phyloP scores from a whole-genome alignment of 2,797 vertebrate species.

The Acanthis flammea region DNA sequence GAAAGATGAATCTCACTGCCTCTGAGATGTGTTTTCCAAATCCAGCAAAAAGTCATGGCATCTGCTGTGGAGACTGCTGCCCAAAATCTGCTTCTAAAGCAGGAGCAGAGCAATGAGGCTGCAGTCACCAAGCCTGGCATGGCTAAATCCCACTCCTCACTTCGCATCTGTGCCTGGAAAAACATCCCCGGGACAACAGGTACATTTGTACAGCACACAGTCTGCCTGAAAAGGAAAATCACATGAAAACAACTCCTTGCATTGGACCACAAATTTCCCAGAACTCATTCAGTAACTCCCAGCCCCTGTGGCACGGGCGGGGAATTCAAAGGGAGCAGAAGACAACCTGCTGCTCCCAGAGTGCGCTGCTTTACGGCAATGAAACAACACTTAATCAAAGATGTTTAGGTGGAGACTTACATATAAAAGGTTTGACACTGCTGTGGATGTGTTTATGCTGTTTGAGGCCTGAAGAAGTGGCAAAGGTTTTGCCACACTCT shows the following conservation, averaged over 20 bases:
- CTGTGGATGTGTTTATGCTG: constrained; percentile 99
- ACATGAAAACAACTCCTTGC: background rate
- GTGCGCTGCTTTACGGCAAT: background rate
- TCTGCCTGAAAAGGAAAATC: constrained; percentile 30
- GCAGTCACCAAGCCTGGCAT: background rate
- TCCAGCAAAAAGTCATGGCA: background rate
- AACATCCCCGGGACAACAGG: background rate
- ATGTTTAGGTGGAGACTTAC: constrained; percentile 88
- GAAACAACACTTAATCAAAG: constrained; percentile 55
- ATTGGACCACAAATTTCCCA: background rate
- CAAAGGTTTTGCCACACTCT: constrained; percentile 99
- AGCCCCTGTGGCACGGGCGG: background rate
- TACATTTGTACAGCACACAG: background rate
- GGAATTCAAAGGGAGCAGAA: background rate
- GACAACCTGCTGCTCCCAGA: background rate
- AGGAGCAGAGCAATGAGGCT: background rate
- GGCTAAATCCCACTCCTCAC: background rate
- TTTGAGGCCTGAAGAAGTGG: constrained; percentile 99
- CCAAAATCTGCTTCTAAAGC: constrained; percentile 8
- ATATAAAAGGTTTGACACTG: constrained; percentile 99
- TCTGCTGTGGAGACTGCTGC: background rate
- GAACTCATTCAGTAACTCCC: background rate
- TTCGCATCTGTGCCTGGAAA: background rate
- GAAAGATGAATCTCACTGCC: background rate
- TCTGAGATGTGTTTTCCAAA: background rate